Evolutionary conservation across 2,113 vertebrate genomes (phyloP), one percentile per base, ranked within the genome.

Genomic region (Clarias gariepinus): DNA sequence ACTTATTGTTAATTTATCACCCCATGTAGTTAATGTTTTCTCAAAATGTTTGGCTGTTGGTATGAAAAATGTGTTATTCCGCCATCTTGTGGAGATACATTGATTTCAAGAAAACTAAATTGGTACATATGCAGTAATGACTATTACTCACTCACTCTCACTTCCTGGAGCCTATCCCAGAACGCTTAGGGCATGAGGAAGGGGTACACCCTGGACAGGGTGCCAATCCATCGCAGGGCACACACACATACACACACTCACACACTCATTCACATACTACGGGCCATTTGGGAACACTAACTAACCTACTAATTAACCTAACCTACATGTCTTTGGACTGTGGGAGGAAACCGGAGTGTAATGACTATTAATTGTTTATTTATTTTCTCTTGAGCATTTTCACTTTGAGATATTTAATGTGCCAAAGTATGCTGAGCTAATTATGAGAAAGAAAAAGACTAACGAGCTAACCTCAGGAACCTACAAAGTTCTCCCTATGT

Each of bases 71-170:
- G 83, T 74, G 69, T 28, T 84, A 61, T 84, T 76, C 33, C 4
- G 69, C 83, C 83, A 84, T 76, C 83, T 84, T 74, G 55, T 84
- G 83, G 83, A 47, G 3, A 60, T 9, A 16, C 21, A n/a, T 28
- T 2, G 18, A 63, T 64, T 82, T 64, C 5, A 23, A 3, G 66
- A 41, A 41, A 41, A 73, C 69, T 47, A 9, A 41, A 73, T 41
- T 16, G 1, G 2, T 11, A 3, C 36, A 74, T 47, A 47, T 36
- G 3, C 6, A 7, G 6, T 73, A 69, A 69, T 33, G 30, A 30
- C 33, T 36, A 36, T 36, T 36, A 36, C 33, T 36, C 33, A 36
- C 33, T 36, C 33, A 2, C 33, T 2, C 33, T 36, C 33, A 36
- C 33, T 36, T 36, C 33, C 33, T 36, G 3, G 33, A 36, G 33